A percentile compares a stretch with the other conserved stretches of the same genome.
These are phyloP conservation scores for Tylochromis polylepis DNA, from an alignment of 2,113 vertebrate genomes.

Conservation along the genomic window DNA sequence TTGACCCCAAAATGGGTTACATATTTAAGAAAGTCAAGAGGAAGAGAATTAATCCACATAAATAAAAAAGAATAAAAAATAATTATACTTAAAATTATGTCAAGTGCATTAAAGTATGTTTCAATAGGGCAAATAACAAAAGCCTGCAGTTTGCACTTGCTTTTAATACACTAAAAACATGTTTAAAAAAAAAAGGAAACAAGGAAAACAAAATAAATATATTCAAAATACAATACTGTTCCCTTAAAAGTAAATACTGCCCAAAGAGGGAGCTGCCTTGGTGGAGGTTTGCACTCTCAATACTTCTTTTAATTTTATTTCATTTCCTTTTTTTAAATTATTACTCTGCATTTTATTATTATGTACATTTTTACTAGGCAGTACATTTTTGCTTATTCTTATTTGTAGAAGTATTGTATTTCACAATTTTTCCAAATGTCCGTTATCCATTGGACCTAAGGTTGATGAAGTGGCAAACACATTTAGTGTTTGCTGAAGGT, in stretches of 20 bases:
- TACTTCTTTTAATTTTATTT: neutral
- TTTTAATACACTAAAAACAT: neutral
- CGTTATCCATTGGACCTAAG: neutral
- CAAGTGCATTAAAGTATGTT: neutral
- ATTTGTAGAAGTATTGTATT: neutral
- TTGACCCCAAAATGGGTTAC: neutral
- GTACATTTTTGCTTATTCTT: neutral
- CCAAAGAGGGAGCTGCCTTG: accelerated
- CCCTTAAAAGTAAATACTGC: neutral
- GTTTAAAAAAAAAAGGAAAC: neutral
- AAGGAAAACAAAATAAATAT: neutral
- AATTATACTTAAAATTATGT: neutral
- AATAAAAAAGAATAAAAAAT: neutral
- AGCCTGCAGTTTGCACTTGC: neutral
- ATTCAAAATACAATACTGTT: neutral
- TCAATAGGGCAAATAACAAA: neutral
- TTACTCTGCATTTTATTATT: neutral
- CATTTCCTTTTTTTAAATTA: neutral
- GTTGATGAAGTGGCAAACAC: neutral
- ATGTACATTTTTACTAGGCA: neutral
- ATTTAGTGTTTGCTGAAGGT: neutral
- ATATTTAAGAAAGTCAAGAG: neutral
- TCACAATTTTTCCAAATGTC: neutral
- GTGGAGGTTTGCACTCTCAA: neutral
- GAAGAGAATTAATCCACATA: neutral